Conservation (phyloP, 2,797 vertebrate species). For the Sebastes hopkinsi region DNA sequence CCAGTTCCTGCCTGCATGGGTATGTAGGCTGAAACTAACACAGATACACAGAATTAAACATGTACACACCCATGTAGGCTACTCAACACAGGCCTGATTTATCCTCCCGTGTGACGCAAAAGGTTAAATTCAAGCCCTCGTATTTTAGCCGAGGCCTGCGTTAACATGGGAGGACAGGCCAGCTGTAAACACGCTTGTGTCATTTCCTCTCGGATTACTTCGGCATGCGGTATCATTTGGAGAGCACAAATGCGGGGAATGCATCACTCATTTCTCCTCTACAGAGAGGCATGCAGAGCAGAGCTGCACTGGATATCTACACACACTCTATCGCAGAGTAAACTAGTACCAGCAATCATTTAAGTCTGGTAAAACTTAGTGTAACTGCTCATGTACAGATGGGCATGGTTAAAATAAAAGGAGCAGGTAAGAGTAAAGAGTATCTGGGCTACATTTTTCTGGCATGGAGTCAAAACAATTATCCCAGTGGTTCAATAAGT, state of each 20-base stretch:
- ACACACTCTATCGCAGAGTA: not conserved
- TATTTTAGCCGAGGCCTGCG: conserved; percentile 34
- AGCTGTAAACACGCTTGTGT: conserved; percentile 78
- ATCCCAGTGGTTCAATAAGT: conserved; percentile 20
- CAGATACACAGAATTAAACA: conserved; percentile 31
- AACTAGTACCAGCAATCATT: not conserved
- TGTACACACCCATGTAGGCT: conserved; percentile 25
- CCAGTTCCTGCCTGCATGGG: not conserved
- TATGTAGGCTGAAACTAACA: conserved; percentile 26
- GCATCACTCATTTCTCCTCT: conserved; percentile 44
- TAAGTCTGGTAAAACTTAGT: not conserved
- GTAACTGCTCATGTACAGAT: conserved; percentile 11
- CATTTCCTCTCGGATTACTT: conserved; percentile 79
- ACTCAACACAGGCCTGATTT: conserved; percentile 13
- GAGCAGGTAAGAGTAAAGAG: not conserved
- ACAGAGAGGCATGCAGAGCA: conserved; percentile 39
- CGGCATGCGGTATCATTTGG: conserved; percentile 66
- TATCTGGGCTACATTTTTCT: not conserved
- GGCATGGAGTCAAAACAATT: conserved; percentile 23
- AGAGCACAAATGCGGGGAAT: conserved; percentile 65
- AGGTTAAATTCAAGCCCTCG: conserved; percentile 24
- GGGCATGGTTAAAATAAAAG: conserved; percentile 5
- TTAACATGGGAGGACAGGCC: conserved; percentile 57
- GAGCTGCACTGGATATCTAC: conserved; percentile 13
- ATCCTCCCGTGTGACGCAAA: conserved; percentile 18